Evolutionary conservation across 1,140 invertebrate genomes (phyloP).

Genomic region (Cephus cinctus): DNA sequence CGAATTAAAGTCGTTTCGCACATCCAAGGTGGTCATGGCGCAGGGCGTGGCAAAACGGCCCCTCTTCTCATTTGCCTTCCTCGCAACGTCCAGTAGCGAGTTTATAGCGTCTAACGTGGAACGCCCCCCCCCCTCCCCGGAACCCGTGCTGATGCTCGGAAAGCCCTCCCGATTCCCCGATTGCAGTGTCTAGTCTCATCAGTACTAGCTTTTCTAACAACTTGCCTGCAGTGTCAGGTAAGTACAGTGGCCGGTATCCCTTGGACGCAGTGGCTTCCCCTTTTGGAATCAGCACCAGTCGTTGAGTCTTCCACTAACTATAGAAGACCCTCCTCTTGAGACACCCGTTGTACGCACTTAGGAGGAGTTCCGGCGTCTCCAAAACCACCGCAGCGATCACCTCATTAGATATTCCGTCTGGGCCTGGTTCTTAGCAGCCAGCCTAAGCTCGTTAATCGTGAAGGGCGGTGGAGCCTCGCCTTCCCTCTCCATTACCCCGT

Average conservation of each 20-base stretch:
- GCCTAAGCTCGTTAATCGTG: not conserved
- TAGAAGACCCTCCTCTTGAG: not conserved
- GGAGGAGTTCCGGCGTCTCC: not conserved
- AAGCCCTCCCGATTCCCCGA: too few species aligned
- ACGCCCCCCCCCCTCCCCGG: too few species aligned
- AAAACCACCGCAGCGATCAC: not conserved
- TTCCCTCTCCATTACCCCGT: not conserved
- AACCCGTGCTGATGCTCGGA: too few species aligned
- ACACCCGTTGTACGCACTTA: not conserved
- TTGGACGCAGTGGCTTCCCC: too few species aligned
- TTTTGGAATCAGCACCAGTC: not conserved
- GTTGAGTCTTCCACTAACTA: not conserved
- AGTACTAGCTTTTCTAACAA: too few species aligned
- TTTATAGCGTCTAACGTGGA: too few species aligned
- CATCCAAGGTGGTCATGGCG: too few species aligned
- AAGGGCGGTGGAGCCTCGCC: not conserved
- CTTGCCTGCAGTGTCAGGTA: too few species aligned
- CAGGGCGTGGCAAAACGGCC: not conserved
- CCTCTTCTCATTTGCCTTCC: not conserved
- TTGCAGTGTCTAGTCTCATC: too few species aligned
- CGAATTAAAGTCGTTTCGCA: not conserved
- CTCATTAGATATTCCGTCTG: not conserved
- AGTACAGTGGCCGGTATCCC: too few species aligned
- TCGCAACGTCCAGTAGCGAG: too few species aligned
- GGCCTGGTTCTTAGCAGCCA: not conserved